phyloP scores from a whole-genome alignment of 2,113 vertebrate genomes.

The Pimephales promelas region DNA sequence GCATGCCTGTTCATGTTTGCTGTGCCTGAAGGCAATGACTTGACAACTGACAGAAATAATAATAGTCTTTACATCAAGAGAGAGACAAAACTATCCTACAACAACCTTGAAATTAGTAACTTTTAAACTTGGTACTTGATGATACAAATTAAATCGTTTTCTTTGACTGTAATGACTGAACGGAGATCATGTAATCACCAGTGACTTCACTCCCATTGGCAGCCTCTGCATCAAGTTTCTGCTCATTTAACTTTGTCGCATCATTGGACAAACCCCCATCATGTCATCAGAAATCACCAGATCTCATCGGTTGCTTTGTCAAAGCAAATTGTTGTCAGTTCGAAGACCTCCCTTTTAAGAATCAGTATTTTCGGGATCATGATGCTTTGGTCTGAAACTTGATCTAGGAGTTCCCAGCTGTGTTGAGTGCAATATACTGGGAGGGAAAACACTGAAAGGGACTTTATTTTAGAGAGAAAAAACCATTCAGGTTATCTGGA shows the following conservation, averaged over 20 bases:
- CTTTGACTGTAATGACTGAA: background rate
- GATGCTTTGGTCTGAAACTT: conserved; percentile 31
- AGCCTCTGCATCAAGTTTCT: too few relatives aligned
- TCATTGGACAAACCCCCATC: background rate
- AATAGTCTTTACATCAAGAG: background rate
- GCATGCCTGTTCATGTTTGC: conserved; percentile 6
- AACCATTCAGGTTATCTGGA: background rate
- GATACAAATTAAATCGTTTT: background rate
- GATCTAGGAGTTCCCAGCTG: conserved; percentile 28
- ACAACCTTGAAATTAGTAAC: background rate
- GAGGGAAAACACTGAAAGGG: background rate
- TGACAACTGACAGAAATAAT: background rate
- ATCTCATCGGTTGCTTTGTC: background rate
- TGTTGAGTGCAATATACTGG: background rate
- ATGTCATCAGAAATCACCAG: background rate
- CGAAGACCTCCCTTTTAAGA: background rate
- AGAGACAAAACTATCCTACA: background rate
- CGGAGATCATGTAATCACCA: background rate
- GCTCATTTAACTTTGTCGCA: background rate
- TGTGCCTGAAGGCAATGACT: conserved; percentile 8
- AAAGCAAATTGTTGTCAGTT: background rate
- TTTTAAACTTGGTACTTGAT: background rate
- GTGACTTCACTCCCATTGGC: background rate
- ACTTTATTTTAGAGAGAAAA: conserved; percentile 23
- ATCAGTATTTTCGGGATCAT: background rate